phyloP scores from a whole-genome alignment of 2,797 vertebrate genomes.

The Antennarius maculatus region DNA sequence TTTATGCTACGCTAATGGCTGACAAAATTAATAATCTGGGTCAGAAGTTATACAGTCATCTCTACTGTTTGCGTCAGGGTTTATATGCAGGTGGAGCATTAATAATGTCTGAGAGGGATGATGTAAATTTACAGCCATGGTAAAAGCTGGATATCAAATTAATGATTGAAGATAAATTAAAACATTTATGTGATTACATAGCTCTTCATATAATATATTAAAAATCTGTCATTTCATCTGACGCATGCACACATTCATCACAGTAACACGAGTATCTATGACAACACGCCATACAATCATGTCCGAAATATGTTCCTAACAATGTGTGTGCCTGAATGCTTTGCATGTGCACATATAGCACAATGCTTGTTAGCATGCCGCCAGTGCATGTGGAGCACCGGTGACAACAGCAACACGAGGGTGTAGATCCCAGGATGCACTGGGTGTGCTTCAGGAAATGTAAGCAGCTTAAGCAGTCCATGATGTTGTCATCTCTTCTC shows the following conservation, averaged over 20 bases:
- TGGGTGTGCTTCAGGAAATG: conserved; percentile 74
- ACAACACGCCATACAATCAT: conserved; percentile 14
- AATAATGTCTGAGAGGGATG: conserved; percentile 6
- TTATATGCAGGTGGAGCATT: conserved; percentile 23
- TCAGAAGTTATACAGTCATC: conserved; percentile 37
- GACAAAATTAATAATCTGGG: conserved; percentile 19
- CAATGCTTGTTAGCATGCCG: conserved; percentile 31
- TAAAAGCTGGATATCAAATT: neutral
- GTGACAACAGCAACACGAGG: conserved; percentile 48
- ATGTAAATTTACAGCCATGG: conserved; percentile 1
- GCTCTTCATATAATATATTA: neutral
- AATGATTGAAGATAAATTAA: neutral
- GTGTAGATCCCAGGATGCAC: conserved; percentile 65
- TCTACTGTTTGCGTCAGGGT: conserved; percentile 19
- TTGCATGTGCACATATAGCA: neutral
- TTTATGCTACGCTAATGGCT: conserved; percentile 44
- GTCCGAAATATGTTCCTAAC: neutral
- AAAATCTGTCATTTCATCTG: neutral
- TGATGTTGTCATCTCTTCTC: conserved; percentile 80
- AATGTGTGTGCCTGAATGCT: conserved; percentile 7
- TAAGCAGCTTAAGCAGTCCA: conserved; percentile 78
- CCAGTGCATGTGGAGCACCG: conserved; percentile 41
- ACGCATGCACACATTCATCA: conserved; percentile 20
- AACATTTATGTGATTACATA: neutral
- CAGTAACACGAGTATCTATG: conserved; percentile 10